Base-by-base conservation (phyloP, 2,888 invertebrate species). In the Lepetodrilus schrolli region DNA sequence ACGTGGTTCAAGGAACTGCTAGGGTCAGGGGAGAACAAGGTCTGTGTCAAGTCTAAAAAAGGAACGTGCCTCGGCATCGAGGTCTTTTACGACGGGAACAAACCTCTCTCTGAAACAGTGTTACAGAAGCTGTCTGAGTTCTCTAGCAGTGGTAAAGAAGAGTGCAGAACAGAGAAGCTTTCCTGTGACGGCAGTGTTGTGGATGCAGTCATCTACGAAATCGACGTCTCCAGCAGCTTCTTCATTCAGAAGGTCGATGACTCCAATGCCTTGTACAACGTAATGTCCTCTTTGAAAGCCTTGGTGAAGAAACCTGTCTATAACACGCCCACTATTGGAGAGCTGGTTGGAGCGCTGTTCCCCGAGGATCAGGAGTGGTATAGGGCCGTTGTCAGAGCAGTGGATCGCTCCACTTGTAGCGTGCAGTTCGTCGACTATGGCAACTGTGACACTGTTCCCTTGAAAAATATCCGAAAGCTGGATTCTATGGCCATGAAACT, bases 181-280 rank as follows among this genome's bases (percentile, higher is more conserved):
- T 76, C 30, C 17, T 70, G 21, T 72, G 43, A 43, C 17, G 43
- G 76, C 48, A 20, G 50, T 34, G 8, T 36, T n/a, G 37, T 74
- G 8, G 4, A 17, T n/a, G 75, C 66, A 13, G 49, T 49, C 17
- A 69, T 75, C 4, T 71, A 74, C 2, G 70, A 71, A 47, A 74
- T 79, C 3, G 50, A 72, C 17, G 70, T 70, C 3, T 66, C 74
- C 23, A 69, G 68, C 17, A 48, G 93, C 73, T 93, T 95, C 84
- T 95, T 92, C 85, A 92, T 94, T 0, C 92, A 93, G 80, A 93
- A 93, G 90, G 93, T 93, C 88, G 87, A 77, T n/a, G 65, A 74
- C 0, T 23, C 30, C 10, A 50, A 58, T 91, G 78, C 77, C 17
- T 69, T 68, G 20, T n/a, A 51, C 13, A 21, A 2, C 26, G 51